Evolutionary conservation across 2,888 invertebrate genomes (phyloP).

Genomic region (Lottia scabra): DNA sequence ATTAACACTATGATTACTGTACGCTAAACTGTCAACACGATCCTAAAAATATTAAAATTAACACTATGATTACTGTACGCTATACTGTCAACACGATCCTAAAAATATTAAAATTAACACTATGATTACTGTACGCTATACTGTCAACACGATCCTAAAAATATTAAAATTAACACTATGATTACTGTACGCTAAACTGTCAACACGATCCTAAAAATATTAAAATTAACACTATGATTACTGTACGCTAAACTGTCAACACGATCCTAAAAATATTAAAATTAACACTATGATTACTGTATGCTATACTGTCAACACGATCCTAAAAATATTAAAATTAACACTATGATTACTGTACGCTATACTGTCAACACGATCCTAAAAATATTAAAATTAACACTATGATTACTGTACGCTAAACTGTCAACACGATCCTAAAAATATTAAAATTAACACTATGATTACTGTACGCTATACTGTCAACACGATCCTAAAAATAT

Average conservation of each 20-base stretch:
- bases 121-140: conserved; percentile 92
- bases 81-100: conserved; percentile 94
- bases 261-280: too few relatives aligned
- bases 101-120: conserved; percentile 65
- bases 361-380: conserved; percentile 79
- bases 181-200: conserved; percentile 96
- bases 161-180: conserved; percentile 71
- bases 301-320: conserved; percentile 83
- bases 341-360: conserved; percentile 90
- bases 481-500: conserved; percentile 63
- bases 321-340: too few relatives aligned
- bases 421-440: conserved; percentile 75
- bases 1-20: conserved; percentile 85
- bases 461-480: conserved; percentile 96
- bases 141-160: conserved; percentile 73
- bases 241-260: conserved; percentile 92
- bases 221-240: conserved; percentile 75
- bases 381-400: conserved; percentile 63
- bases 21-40: conserved; percentile 94
- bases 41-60: conserved; percentile 72
- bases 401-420: conserved; percentile 92
- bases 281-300: conserved; percentile 83
- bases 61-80: conserved; percentile 92
- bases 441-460: conserved; percentile 71
- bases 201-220: too few relatives aligned